Evolutionary conservation across 53 echinoderm and acorn worm species (phyloP).

Genomic region (Patiria pectinifera): DNA sequence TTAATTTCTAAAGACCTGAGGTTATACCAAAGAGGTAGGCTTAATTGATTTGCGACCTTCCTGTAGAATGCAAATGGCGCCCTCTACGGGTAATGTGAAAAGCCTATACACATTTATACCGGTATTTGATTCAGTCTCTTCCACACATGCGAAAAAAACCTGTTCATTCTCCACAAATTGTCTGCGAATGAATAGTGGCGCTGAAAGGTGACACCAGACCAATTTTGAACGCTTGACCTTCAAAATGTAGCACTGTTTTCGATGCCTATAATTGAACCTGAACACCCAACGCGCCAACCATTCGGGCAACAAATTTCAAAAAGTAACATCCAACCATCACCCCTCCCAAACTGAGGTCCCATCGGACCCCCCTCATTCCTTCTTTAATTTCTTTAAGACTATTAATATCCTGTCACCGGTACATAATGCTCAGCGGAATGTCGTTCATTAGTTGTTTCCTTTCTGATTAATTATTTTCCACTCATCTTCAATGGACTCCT

Average conservation of each 20-base stretch:
- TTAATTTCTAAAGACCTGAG: too few species aligned
- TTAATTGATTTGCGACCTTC: too few species aligned
- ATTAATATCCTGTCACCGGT: conserved; percentile 6
- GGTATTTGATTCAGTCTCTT: not conserved
- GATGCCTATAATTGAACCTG: not conserved
- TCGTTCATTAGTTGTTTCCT: conserved; percentile 17
- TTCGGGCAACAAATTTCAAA: not conserved
- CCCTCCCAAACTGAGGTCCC: not conserved
- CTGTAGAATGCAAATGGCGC: not conserved
- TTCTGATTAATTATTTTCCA: not conserved
- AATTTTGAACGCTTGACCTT: not conserved
- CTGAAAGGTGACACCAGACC: not conserved
- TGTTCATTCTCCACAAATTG: not conserved
- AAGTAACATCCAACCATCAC: not conserved
- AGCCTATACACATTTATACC: too few species aligned
- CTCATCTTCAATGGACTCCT: not conserved
- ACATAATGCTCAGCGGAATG: conserved; percentile 9
- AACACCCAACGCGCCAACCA: not conserved
- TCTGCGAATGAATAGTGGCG: not conserved
- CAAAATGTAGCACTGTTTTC: not conserved
- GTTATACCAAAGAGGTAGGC: too few species aligned
- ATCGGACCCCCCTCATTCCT: not conserved
- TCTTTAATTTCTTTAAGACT: not conserved
- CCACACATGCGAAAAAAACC: not conserved
- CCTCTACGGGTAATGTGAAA: not conserved